Base-by-base conservation (phyloP, 2,888 invertebrate genomes). In the Drosophila recens region DNA sequence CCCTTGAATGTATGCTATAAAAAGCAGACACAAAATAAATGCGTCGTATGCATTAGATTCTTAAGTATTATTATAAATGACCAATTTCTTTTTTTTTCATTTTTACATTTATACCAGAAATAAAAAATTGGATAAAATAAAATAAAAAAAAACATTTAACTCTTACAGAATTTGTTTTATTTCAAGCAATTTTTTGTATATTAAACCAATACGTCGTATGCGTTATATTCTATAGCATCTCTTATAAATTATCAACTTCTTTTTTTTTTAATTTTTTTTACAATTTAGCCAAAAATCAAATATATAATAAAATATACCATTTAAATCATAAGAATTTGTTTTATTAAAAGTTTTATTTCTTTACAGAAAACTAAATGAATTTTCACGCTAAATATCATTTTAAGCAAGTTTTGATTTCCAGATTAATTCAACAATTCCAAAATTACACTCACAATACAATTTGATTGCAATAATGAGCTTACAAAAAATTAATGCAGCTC, bases 1-100 rank as follows among this genome's bases (percentile, higher is more conserved):
- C 13, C 6, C 45, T 8, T 8, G 8, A 77, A 67, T 51, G 67
- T 58, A 36, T 59, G 67, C 75, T 34, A 48, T 53, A 36, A 53
- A 53, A 72, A 49, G 43, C 30, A 51, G 33, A n/a, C 45, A 20
- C 52, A 17, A 33, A 13, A 13, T 3, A 17, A 51, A 51, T 20
- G 17, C 34, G 34, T 20, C 49, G 49, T 51, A 51, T 49, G 11
- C 33, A 11, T 45, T 23, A 23, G n/a, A n/a, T n/a, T n/a, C n/a
- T n/a, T n/a, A n/a, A n/a, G n/a, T n/a, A n/a, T n/a, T n/a, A n/a
- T n/a, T n/a, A n/a, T n/a, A n/a, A n/a, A n/a, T n/a, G n/a, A n/a
- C n/a, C n/a, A n/a, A n/a, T n/a, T n/a, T n/a, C n/a, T n/a, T n/a
- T n/a, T n/a, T n/a, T n/a, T n/a, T n/a, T n/a, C n/a, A n/a, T n/a